Conservation (phyloP, 2,113 vertebrate species). For the Lepidiolamprologus cunningtoni region DNA sequence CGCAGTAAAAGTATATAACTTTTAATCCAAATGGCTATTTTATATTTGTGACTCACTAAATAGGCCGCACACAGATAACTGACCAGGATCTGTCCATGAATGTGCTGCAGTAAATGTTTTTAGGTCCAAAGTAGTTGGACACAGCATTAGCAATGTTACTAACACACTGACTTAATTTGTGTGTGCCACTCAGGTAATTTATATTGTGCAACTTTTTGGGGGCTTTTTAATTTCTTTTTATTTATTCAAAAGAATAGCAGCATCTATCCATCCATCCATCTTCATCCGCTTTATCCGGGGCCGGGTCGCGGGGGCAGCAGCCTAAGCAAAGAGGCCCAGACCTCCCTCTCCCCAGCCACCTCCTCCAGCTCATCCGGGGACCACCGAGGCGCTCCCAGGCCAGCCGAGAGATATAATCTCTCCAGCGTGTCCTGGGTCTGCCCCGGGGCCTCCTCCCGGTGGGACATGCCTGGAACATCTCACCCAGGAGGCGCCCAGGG, state of each 20-base stretch:
- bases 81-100: background rate
- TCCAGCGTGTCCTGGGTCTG: too few relatives aligned
- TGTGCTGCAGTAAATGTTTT: background rate
- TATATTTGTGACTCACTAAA: background rate
- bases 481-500: too few relatives aligned
- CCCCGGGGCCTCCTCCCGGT: too few relatives aligned
- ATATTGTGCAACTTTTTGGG: background rate
- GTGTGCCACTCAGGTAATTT: background rate
- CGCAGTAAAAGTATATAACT: background rate
- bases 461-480: too few relatives aligned
- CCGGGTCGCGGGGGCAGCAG: too few relatives aligned
- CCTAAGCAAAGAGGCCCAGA: too few relatives aligned
- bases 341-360: too few relatives aligned
- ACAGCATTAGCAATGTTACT: background rate
- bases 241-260: background rate
- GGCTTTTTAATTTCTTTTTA: background rate
- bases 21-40: background rate
- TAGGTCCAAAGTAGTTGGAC: background rate
- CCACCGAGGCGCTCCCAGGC: too few relatives aligned
- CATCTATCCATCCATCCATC: too few relatives aligned
- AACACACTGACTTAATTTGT: background rate
- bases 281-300: too few relatives aligned
- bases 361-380: too few relatives aligned
- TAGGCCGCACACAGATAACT: background rate
- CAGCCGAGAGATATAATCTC: too few relatives aligned